These are phyloP conservation scores for Ascidia mentula DNA, from an alignment of 23 tunicate genomes.

Conservation along the genomic window DNA sequence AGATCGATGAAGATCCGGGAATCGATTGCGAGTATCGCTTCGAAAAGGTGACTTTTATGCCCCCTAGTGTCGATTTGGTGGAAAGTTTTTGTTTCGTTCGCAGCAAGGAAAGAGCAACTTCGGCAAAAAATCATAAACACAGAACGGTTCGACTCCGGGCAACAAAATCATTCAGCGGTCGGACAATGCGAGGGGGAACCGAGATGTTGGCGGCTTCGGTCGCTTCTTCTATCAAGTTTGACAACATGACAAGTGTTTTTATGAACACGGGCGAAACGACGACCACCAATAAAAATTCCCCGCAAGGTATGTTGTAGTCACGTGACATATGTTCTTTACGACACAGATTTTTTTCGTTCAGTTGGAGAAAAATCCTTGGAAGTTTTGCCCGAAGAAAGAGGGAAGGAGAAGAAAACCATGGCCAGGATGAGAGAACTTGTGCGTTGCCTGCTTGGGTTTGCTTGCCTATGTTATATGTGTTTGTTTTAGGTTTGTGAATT, in stretches of 20 bases:
- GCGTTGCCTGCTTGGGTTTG: background rate
- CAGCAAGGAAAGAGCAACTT: background rate
- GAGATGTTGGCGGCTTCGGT: conserved; percentile 8
- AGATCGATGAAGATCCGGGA: conserved; percentile 5
- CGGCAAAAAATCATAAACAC: background rate
- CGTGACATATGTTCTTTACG: too few species aligned
- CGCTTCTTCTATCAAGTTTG: background rate
- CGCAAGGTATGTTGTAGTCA: too few species aligned
- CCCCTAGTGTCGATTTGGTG: background rate
- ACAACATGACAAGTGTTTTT: background rate
- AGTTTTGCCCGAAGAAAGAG: too few species aligned
- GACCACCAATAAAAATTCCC: too few species aligned
- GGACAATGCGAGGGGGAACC: background rate
- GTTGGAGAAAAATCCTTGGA: too few species aligned
- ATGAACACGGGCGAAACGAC: too few species aligned
- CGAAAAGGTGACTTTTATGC: background rate
- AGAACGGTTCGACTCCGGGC: background rate
- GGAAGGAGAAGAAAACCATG: background rate
- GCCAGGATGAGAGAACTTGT: background rate
- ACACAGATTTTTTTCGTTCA: too few species aligned
- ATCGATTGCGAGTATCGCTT: background rate
- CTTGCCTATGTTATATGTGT: background rate
- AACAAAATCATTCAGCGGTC: background rate
- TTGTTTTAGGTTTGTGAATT: background rate
- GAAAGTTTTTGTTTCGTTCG: background rate